Evolutionary conservation across 1,140 invertebrate species (phyloP).

Genomic region (Ceratoteleas bidentatus): DNA sequence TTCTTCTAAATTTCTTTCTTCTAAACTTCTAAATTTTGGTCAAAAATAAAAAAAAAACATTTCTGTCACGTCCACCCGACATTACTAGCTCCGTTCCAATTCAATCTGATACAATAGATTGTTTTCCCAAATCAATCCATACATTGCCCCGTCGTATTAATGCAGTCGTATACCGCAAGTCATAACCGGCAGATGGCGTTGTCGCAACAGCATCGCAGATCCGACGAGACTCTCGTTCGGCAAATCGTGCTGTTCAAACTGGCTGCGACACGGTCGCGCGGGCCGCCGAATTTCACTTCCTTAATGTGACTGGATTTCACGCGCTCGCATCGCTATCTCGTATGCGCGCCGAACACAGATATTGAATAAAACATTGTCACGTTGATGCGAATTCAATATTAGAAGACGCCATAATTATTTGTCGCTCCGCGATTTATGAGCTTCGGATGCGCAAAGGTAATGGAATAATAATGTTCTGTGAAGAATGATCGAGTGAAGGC

Average conservation of each 20-base stretch:
- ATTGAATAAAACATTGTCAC: constrained; percentile 40
- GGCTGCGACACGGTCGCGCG: constrained; percentile 11
- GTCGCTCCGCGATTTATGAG: constrained; percentile 5
- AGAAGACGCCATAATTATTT: constrained; percentile 31
- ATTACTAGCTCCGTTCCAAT: too few relatives aligned
- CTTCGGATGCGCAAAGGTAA: not conserved
- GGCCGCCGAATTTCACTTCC: constrained; percentile 41
- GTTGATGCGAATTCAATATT: constrained; percentile 32
- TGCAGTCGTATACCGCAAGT: too few relatives aligned
- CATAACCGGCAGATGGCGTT: too few relatives aligned
- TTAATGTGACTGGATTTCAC: constrained; percentile 48
- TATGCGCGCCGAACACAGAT: constrained; percentile 26
- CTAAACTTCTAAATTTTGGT: too few relatives aligned
- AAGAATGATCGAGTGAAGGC: too few relatives aligned
- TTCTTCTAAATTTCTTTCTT: too few relatives aligned
- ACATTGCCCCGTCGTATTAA: not conserved
- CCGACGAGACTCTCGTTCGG: constrained; percentile 60
- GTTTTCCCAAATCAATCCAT: constrained; percentile 8
- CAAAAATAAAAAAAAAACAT: too few relatives aligned
- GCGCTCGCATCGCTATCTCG: constrained; percentile 33
- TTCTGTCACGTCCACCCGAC: too few relatives aligned
- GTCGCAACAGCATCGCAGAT: constrained; percentile 55
- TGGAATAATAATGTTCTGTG: too few relatives aligned
- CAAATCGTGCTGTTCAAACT: constrained; percentile 67
- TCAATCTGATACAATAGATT: too few relatives aligned